Percentiles rank a stretch among this genome's conserved stretches.
Evolutionary conservation across 2,113 vertebrate genomes (phyloP).

Genomic region (Apodemus speciosus): DNA sequence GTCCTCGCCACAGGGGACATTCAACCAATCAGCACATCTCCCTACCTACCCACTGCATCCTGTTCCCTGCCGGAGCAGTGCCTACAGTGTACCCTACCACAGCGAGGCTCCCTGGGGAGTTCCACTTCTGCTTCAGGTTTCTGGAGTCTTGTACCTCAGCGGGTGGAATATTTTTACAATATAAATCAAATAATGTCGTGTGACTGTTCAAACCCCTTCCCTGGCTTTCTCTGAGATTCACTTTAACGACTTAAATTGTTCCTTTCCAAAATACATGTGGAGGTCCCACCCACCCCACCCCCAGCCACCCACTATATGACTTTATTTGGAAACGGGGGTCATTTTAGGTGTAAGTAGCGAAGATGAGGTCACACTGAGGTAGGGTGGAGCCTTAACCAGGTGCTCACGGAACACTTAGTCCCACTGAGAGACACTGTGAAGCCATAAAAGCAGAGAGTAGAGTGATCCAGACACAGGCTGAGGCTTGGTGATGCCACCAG

Average conservation of each 20-base stretch:
- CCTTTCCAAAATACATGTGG: not conserved
- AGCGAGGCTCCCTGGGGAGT: not conserved
- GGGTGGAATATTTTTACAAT: not conserved
- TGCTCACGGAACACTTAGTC: not conserved
- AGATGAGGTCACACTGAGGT: not conserved
- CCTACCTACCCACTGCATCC: not conserved
- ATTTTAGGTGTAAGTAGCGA: not conserved
- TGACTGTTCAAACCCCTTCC: not conserved
- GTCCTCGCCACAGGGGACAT: not conserved
- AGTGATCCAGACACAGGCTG: no score
- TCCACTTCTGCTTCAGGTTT: not conserved
- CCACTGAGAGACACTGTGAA: rapidly evolving
- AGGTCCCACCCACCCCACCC: not conserved
- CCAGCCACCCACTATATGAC: not conserved
- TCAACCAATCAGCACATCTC: not conserved
- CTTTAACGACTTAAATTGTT: not conserved
- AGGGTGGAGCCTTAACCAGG: not conserved
- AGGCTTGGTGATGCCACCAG: not conserved
- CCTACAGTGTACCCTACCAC: not conserved
- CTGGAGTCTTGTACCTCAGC: not conserved
- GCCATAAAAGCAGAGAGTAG: not conserved
- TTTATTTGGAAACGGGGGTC: not conserved
- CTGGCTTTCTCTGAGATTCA: not conserved
- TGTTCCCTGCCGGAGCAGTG: not conserved
- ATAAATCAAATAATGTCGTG: not conserved